Evolutionary conservation across 1,140 invertebrate species (phyloP).

Genomic region (Mya arenaria): DNA sequence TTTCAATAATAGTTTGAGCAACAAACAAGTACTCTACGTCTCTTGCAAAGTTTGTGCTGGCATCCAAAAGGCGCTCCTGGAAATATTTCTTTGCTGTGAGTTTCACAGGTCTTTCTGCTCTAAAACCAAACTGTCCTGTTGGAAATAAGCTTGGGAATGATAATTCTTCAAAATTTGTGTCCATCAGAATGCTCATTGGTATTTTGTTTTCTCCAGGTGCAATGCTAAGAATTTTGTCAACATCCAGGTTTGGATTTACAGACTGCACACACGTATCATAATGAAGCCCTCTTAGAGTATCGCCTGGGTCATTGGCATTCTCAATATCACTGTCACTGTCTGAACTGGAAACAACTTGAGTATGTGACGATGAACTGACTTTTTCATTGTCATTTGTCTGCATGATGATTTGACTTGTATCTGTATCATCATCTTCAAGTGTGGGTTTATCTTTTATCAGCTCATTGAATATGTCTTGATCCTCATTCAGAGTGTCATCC

Average conservation of each 20-base stretch:
- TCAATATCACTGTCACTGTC: too few relatives aligned
- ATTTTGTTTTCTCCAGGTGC: constrained; percentile 37
- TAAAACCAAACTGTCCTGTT: constrained; percentile 37
- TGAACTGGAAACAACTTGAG: too few relatives aligned
- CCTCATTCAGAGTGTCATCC: too few relatives aligned
- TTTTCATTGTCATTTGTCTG: too few relatives aligned
- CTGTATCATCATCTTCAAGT: constrained; percentile 7
- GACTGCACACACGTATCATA: constrained; percentile 30
- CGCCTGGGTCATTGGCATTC: too few relatives aligned
- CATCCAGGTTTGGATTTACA: constrained; percentile 25
- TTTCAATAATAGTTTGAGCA: constrained; percentile 47
- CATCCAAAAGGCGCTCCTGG: constrained; percentile 33
- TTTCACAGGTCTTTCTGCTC: background rate
- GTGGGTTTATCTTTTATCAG: too few relatives aligned
- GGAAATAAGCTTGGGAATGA: constrained; percentile 48
- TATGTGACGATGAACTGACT: too few relatives aligned
- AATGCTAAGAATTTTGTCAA: constrained; percentile 27
- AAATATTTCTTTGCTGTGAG: constrained; percentile 48
- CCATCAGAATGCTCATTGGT: constrained; percentile 22
- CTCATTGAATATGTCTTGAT: too few relatives aligned
- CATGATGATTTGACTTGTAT: constrained; percentile 5
- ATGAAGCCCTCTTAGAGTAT: constrained; percentile 23
- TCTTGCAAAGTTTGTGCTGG: constrained; percentile 9
- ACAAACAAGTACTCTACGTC: constrained; percentile 50
- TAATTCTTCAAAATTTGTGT: background rate